These are phyloP conservation scores for Sphaeridia pumilis DNA, from an alignment of 2,888 invertebrate genomes.

Conservation along the genomic window DNA sequence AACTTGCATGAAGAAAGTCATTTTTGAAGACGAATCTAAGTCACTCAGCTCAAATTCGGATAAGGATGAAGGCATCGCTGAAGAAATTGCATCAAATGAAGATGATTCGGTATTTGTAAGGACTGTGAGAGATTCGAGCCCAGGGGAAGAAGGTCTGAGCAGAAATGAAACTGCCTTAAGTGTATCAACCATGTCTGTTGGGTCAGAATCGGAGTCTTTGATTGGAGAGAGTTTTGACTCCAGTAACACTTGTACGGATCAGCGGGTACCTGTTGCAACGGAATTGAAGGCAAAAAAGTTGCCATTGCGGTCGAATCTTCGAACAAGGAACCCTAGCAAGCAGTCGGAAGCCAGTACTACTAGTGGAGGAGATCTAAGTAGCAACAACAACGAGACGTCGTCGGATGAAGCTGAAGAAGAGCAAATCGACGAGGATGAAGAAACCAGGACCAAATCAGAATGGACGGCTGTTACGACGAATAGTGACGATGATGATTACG, in stretches of 20 bases:
- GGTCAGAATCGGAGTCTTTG: not conserved
- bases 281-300: too few relatives aligned
- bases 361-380: conserved; percentile 31
- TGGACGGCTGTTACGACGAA: conserved; percentile 83
- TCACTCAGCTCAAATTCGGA: conserved; percentile 35
- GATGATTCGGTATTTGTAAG: conserved; percentile 15
- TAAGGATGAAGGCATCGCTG: conserved; percentile 36
- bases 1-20: conserved; percentile 29
- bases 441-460: conserved; percentile 45
- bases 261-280: too few relatives aligned
- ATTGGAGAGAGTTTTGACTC: not conserved
- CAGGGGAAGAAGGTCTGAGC: too few relatives aligned
- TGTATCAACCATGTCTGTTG: not conserved
- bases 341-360: conserved; percentile 33
- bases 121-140: too few relatives aligned
- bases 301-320: conserved; percentile 26
- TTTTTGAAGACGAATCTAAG: conserved; percentile 36
- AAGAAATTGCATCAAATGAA: conserved; percentile 27
- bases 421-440: conserved; percentile 28
- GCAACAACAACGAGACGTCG: conserved; percentile 32
- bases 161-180: not conserved
- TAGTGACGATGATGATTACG: conserved; percentile 45
- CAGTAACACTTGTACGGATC: not conserved
- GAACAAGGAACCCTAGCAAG: conserved; percentile 33
- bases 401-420: conserved; percentile 28